Evolutionary conservation across 1,140 invertebrate species (phyloP).

Genomic region (Drosophila prosaltans): DNA sequence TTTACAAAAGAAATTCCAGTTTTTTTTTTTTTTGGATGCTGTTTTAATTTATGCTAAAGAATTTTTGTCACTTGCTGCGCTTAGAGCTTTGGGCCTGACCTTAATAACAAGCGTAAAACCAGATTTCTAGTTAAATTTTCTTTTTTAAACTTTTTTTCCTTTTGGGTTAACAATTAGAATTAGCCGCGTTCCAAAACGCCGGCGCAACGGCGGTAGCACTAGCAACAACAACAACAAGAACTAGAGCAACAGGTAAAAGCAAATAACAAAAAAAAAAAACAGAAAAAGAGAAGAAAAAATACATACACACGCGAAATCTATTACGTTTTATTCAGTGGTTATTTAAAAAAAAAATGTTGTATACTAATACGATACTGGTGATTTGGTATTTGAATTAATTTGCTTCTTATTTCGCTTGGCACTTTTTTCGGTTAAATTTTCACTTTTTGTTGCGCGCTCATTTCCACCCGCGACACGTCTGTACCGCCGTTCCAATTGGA

Average conservation of each 20-base stretch:
- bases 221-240: constrained; percentile 26
- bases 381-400: constrained; percentile 32
- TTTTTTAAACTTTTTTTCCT: constrained; percentile 16
- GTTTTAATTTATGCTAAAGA: constrained; percentile 66
- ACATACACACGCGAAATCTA: constrained; percentile 36
- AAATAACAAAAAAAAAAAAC: constrained; percentile 13
- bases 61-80: constrained; percentile 74
- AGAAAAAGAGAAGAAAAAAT: constrained; percentile 13
- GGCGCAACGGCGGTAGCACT: constrained; percentile 53
- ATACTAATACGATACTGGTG: constrained; percentile 32
- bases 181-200: constrained; percentile 60
- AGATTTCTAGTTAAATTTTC: constrained; percentile 44
- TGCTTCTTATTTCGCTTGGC: constrained; percentile 18
- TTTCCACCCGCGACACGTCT: constrained; percentile 51
- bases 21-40: constrained; percentile 32
- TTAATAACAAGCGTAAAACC: constrained; percentile 79
- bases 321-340: constrained; percentile 27
- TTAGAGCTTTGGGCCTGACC: constrained; percentile 56
- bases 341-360: constrained; percentile 6
- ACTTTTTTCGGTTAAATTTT: constrained; percentile 41
- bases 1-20: constrained; percentile 30
- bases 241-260: constrained; percentile 28
- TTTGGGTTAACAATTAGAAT: constrained; percentile 72
- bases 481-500: constrained; percentile 40
- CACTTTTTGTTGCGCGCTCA: constrained; percentile 45